Evolutionary conservation across 2,888 invertebrate genomes (phyloP).

Genomic region (Sminthurinus aureus): DNA sequence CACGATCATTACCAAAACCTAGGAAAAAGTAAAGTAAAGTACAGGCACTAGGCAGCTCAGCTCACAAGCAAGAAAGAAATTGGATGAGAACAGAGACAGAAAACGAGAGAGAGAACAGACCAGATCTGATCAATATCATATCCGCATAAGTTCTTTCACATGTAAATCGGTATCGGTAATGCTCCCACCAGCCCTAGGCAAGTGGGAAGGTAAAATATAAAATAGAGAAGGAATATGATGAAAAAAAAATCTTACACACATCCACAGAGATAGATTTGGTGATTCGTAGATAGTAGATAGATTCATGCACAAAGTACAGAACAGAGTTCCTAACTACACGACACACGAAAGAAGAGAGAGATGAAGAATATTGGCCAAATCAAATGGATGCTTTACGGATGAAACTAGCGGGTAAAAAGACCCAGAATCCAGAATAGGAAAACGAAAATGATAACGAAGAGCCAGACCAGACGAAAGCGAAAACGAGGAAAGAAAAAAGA

Average conservation of each 20-base stretch:
- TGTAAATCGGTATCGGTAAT: conserved; percentile 22
- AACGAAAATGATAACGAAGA: too few relatives aligned
- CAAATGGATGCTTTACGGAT: conserved; percentile 47
- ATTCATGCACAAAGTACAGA: too few relatives aligned
- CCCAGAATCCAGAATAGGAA: too few relatives aligned
- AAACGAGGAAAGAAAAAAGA: background rate
- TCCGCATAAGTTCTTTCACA: conserved; percentile 26
- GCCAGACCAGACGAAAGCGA: too few relatives aligned
- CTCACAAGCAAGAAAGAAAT: background rate
- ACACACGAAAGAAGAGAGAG: too few relatives aligned
- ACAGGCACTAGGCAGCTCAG: background rate
- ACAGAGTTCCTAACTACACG: too few relatives aligned
- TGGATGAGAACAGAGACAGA: background rate
- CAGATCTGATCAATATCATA: conserved; percentile 37
- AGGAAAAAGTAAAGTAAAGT: background rate
- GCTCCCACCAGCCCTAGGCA: background rate
- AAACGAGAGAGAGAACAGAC: background rate
- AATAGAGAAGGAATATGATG: background rate
- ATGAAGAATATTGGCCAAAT: conserved; percentile 57
- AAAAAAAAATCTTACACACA: background rate
- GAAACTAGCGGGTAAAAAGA: conserved; percentile 8
- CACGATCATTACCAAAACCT: conserved; percentile 40
- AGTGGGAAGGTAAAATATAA: conserved; percentile 28
- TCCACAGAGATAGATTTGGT: too few relatives aligned
- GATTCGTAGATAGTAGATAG: too few relatives aligned